A percentile compares a stretch with the other conserved stretches of the same genome.
These are phyloP conservation scores for Leptopilina myrica DNA, from an alignment of 2,888 invertebrate species.

Conservation along the genomic window DNA sequence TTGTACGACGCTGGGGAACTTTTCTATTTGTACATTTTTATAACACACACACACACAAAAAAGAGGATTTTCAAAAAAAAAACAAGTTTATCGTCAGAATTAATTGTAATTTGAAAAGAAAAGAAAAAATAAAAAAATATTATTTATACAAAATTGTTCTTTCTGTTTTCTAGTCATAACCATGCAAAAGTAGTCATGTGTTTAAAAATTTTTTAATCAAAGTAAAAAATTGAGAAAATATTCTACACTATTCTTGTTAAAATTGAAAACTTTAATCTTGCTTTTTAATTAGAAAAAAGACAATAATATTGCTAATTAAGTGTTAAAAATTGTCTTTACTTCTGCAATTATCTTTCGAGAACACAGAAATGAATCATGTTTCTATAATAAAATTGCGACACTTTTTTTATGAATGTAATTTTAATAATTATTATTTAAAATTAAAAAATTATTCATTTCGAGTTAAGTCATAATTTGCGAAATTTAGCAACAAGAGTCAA, in stretches of 20 bases:
- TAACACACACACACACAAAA: not conserved
- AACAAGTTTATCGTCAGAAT: constrained; percentile 43
- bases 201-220: not conserved
- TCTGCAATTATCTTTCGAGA: not conserved
- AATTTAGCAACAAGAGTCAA: too few species aligned
- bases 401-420: too few species aligned
- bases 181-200: constrained; percentile 45
- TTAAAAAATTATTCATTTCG: too few species aligned
- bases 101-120: constrained; percentile 52
- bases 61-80: not conserved
- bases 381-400: not conserved
- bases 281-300: too few species aligned
- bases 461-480: too few species aligned
- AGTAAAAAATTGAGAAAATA: not conserved
- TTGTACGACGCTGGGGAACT: constrained; percentile 40
- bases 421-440: too few species aligned
- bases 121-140: constrained; percentile 56
- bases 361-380: constrained; percentile 16
- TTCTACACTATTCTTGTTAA: too few species aligned
- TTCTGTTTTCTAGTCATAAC: constrained; percentile 60
- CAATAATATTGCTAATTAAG: too few species aligned
- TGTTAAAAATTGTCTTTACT: too few species aligned
- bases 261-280: too few species aligned
- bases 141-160: constrained; percentile 58
- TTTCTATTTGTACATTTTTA: constrained; percentile 30